These are phyloP conservation scores for Alca torda DNA, from an alignment of 2,797 vertebrate genomes.

Conservation along the genomic window DNA sequence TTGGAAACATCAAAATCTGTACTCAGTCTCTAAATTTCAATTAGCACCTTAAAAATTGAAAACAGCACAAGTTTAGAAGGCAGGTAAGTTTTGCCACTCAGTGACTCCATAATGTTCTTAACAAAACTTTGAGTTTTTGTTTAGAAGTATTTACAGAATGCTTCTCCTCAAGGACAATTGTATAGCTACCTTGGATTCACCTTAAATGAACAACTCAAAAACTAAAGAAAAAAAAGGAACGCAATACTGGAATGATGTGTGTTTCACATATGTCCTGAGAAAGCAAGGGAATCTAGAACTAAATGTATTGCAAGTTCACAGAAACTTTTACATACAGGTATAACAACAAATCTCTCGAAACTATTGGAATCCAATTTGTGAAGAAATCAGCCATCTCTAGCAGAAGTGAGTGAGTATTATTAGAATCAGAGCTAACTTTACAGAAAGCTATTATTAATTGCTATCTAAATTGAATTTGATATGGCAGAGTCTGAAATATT, in stretches of 20 bases:
- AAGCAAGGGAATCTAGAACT: background rate
- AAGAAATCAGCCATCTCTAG: slow-evolving; percentile 50
- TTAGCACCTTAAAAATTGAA: background rate
- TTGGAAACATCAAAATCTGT: background rate
- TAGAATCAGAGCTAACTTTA: slow-evolving; percentile 59
- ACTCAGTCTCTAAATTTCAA: background rate
- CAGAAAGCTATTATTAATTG: slow-evolving; percentile 68
- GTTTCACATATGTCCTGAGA: background rate
- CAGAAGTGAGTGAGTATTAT: slow-evolving; percentile 55
- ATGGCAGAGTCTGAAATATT: slow-evolving; percentile 70
- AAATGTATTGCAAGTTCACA: background rate
- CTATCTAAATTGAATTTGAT: slow-evolving; percentile 72
- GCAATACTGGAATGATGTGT: background rate
- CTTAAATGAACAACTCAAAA: background rate
- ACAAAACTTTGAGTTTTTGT: background rate
- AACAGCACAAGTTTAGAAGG: background rate
- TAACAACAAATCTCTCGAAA: slow-evolving; percentile 30
- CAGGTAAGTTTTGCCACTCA: background rate
- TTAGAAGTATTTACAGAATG: background rate
- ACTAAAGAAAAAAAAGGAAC: background rate
- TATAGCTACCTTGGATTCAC: slow-evolving; percentile 3
- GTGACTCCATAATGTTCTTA: background rate
- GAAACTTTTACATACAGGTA: background rate
- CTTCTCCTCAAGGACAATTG: background rate
- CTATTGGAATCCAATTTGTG: slow-evolving; percentile 42